Percentiles rank a stretch among this genome's conserved stretches.
phyloP scores from a whole-genome alignment of 2,797 vertebrate genomes.

The Pseudopleuronectes americanus region DNA sequence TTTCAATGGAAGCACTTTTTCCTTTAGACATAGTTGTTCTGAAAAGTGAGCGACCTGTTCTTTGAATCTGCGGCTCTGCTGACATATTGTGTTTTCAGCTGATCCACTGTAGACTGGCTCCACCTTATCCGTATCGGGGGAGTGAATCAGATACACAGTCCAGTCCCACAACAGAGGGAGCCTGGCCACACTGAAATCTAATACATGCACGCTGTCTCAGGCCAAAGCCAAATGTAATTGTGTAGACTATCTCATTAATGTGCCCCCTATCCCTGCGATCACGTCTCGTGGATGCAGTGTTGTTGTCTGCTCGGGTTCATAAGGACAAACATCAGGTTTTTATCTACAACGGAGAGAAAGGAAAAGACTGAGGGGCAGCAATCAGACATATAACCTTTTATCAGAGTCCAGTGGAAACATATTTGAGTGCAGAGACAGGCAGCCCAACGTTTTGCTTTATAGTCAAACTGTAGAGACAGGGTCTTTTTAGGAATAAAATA shows the following conservation, averaged over 20 bases:
- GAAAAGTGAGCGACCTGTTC: background rate
- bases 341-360: background rate
- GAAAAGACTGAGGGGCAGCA: too few relatives aligned
- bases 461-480: background rate
- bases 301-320: conserved; percentile 2
- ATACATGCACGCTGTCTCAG: conserved; percentile 2
- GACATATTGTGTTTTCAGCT: background rate
- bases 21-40: background rate
- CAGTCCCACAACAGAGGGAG: conserved; percentile 3
- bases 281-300: background rate
- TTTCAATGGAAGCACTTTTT: background rate
- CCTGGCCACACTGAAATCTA: conserved; percentile 30
- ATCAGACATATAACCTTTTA: background rate
- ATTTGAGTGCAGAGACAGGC: background rate
- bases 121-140: conserved; percentile 13
- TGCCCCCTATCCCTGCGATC: background rate
- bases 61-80: background rate
- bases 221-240: conserved; percentile 16
- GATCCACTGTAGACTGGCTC: conserved; percentile 15
- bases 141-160: conserved; percentile 20
- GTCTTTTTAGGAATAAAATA: too few relatives aligned
- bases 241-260: conserved; percentile 28
- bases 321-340: conserved; percentile 10
- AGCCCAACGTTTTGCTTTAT: background rate
- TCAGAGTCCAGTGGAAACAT: background rate